Evolutionary conservation across 1,140 invertebrate genomes (phyloP).

Genomic region (Papilio xuthus): DNA sequence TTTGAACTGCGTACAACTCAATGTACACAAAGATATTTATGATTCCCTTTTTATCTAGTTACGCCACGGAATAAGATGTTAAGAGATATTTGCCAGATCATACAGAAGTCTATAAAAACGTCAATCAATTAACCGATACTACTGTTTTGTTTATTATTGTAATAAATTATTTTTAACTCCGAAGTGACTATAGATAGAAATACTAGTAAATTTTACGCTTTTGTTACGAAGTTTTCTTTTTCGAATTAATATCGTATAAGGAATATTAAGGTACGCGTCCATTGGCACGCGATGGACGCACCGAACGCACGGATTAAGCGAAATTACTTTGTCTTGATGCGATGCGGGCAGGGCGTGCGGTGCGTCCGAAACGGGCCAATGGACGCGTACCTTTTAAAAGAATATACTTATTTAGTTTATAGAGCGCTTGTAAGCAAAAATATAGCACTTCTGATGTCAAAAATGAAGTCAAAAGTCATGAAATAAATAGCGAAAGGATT

Average conservation of each 20-base stretch:
- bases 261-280: too few relatives aligned
- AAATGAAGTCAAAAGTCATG: too few relatives aligned
- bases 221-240: background rate
- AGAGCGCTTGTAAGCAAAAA: too few relatives aligned
- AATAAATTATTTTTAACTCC: background rate
- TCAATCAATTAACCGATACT: constrained; percentile 5
- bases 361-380: too few relatives aligned
- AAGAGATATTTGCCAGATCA: constrained; percentile 14
- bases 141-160: constrained; percentile 11
- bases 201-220: background rate
- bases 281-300: too few relatives aligned
- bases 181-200: background rate
- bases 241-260: too few relatives aligned
- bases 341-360: too few relatives aligned
- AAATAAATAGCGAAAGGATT: too few relatives aligned
- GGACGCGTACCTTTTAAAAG: too few relatives aligned
- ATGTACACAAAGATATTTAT: constrained; percentile 21
- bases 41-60: constrained; percentile 6
- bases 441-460: too few relatives aligned
- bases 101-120: constrained; percentile 17
- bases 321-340: too few relatives aligned
- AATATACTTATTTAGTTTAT: background rate
- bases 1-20: background rate
- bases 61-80: constrained; percentile 3
- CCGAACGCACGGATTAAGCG: too few relatives aligned